Evolutionary conservation across 2,113 vertebrate genomes (phyloP).

Genomic region (Antechinus stuartii): DNA sequence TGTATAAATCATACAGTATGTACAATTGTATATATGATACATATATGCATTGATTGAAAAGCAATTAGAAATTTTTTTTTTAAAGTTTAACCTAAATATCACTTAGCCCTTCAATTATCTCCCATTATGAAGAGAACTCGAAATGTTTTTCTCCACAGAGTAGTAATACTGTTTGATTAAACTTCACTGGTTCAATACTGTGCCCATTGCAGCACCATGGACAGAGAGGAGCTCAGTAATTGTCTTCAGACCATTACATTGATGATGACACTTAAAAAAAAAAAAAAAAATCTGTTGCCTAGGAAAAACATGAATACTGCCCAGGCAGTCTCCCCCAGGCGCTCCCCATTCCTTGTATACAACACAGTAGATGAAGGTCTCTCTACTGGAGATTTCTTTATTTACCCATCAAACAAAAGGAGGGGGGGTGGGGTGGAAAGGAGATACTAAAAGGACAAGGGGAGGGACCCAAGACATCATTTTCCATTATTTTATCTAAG

Average conservation of each 20-base stretch:
- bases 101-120: neutral
- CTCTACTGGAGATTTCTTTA: neutral
- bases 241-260: fast-evolving
- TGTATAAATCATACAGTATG: neutral
- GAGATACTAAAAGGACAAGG: neutral
- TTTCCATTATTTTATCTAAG: neutral
- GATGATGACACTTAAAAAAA: fast-evolving
- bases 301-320: neutral
- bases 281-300: neutral
- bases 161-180: neutral
- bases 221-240: neutral
- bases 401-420: neutral
- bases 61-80: neutral
- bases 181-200: fast-evolving
- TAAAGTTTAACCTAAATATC: neutral
- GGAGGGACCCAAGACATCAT: neutral
- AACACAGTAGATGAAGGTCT: neutral
- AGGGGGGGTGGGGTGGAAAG: neutral
- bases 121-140: neutral
- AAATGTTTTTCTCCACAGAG: neutral
- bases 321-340: neutral
- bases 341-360: neutral
- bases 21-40: neutral
- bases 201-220: neutral
- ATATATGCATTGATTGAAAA: neutral